Conservation (phyloP, 2,113 vertebrate species). For the Sapayoa aenigma region DNA sequence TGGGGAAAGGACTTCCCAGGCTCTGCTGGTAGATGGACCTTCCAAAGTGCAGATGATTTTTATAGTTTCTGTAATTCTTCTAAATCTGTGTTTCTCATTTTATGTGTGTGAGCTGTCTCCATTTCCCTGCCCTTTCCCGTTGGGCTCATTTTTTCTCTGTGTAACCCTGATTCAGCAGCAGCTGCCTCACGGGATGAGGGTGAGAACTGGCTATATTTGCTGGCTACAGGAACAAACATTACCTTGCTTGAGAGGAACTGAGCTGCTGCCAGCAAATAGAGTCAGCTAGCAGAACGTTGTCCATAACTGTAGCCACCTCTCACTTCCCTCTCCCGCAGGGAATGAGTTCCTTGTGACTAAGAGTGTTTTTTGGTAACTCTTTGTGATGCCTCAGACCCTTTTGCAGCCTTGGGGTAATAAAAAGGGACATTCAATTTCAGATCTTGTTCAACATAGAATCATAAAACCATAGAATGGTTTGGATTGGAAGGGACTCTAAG, state of each 20-base stretch:
- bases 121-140: slow-evolving; percentile 3
- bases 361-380: background rate
- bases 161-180: slow-evolving; percentile 27
- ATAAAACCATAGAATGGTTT: background rate
- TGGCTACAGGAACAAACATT: background rate
- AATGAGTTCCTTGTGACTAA: background rate
- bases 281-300: background rate
- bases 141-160: background rate
- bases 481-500: background rate
- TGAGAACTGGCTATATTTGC: slow-evolving; percentile 32
- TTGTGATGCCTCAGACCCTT: background rate
- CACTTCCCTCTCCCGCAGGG: background rate
- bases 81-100: slow-evolving; percentile 32
- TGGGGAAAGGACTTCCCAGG: slow-evolving; percentile 27
- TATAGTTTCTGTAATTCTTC: slow-evolving; percentile 12
- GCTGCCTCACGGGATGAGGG: background rate
- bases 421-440: background rate
- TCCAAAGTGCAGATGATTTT: slow-evolving; percentile 31
- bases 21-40: background rate
- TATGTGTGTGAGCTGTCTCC: slow-evolving; percentile 29
- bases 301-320: background rate
- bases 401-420: background rate
- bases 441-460: background rate
- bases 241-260: slow-evolving; percentile 16
- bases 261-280: slow-evolving; percentile 2